Evolutionary conservation across 2,888 invertebrate species (phyloP).

Genomic region (Anoncus sp.): DNA sequence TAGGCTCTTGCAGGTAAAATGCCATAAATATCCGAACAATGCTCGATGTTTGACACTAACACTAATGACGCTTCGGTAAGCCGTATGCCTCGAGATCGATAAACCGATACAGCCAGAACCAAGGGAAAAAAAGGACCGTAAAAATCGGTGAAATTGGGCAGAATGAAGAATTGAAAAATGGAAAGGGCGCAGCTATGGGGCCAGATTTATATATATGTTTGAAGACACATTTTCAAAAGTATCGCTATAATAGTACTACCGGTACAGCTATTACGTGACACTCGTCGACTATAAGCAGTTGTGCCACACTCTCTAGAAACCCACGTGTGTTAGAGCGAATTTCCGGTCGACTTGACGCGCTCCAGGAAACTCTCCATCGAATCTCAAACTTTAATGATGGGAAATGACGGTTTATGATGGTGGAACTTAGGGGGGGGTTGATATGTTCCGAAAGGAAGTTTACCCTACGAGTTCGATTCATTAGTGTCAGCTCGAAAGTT

Average conservation of each 20-base stretch:
- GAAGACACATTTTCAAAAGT: constrained; percentile 72
- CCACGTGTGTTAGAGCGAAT: constrained; percentile 65
- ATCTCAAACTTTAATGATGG: constrained; percentile 69
- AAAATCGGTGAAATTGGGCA: constrained; percentile 82
- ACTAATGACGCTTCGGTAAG: constrained; percentile 77
- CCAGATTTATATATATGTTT: constrained; percentile 41
- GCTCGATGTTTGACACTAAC: constrained; percentile 76
- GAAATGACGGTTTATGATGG: constrained; percentile 77
- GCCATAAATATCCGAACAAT: constrained; percentile 76
- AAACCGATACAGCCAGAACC: constrained; percentile 79
- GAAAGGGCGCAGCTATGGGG: neutral
- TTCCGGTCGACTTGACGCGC: constrained; percentile 75
- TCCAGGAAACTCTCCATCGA: constrained; percentile 60
- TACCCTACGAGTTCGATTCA: constrained; percentile 26
- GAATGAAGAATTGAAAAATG: constrained; percentile 71
- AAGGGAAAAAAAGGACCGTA: constrained; percentile 58
- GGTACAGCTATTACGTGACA: constrained; percentile 43
- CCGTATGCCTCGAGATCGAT: constrained; percentile 73
- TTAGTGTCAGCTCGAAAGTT: constrained; percentile 20
- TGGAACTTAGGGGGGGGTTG: constrained; percentile 71
- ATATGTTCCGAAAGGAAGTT: constrained; percentile 69
- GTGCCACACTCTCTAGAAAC: constrained; percentile 15
- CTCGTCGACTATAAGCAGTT: constrained; percentile 39
- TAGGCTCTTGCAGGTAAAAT: constrained; percentile 69
- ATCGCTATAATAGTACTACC: constrained; percentile 29